phyloP scores from a whole-genome alignment of 2,888 invertebrate species.

The Apamea crenata region DNA sequence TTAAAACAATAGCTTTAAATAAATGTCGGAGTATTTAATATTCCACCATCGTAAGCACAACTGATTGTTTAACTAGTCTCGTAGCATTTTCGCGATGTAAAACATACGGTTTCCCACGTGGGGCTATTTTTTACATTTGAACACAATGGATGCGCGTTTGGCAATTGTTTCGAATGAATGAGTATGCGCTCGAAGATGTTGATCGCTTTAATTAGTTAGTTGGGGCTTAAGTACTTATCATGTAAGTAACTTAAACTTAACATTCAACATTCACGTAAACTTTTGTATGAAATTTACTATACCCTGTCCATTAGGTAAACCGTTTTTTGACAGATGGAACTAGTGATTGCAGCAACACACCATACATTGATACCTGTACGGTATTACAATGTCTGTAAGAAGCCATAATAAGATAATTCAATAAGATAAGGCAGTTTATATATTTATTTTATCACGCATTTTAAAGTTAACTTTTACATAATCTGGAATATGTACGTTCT shows the following conservation, averaged over 20 bases:
- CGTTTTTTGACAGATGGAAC: no score
- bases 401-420: no score
- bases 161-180: conserved; percentile 80
- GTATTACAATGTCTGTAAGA: no score
- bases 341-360: no score
- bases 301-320: no score
- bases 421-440: no score
- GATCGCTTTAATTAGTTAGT: conserved; percentile 71
- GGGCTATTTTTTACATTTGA: conserved; percentile 74
- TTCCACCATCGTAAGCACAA: conserved; percentile 68
- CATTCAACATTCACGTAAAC: not conserved
- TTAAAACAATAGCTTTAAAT: conserved; percentile 15
- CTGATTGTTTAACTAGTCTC: conserved; percentile 71
- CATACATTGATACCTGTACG: no score
- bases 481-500: no score
- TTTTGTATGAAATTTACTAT: not conserved
- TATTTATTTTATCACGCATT: no score
- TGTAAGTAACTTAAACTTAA: not conserved
- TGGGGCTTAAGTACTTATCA: not conserved
- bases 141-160: conserved; percentile 80
- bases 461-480: no score
- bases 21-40: conserved; percentile 60
- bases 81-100: conserved; percentile 73
- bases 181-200: conserved; percentile 70
- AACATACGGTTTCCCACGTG: conserved; percentile 80